Base-by-base conservation (phyloP, 2,888 invertebrate genomes). In the Hofmannophila pseudospretella region DNA sequence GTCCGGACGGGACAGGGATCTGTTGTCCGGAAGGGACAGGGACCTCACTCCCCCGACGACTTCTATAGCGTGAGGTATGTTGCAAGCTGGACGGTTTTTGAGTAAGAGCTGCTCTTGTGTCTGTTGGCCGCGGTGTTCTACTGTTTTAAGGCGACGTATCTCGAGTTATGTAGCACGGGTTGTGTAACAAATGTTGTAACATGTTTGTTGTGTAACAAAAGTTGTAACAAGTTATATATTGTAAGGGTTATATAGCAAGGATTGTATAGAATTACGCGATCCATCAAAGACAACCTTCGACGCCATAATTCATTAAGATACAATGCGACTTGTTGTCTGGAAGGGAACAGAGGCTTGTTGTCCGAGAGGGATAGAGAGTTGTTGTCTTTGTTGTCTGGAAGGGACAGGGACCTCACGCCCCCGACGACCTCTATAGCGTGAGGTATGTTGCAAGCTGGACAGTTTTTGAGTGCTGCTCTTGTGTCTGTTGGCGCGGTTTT, bases 261-360 rank as follows among this genome's bases (percentile, higher is more conserved):
- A 23, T n/a, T 7, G n/a, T n/a, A n/a, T n/a, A n/a, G n/a, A n/a
- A n/a, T n/a, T n/a, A 80, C 82, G 70, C 81, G 79, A 81, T 74
- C 74, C 1, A 61, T 78, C 43, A 74, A 73, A 23, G 84, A 85
- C 58, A 75, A 75, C 25, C 54, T 86, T 14, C 64, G 86, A 1
- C 57, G 86, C 4, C 84, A 85, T 66, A 85, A 81, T 47, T 81
- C 81, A 3, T 42, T 86, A 38, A 64, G 85, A 16, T 84, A 84
- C 34, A 68, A 65, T 65, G 79, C 32, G 78, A 20, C 20, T 3
- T 20, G 8, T 4, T 20, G 20, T 20, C 20, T 2, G 7, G 20
- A 20, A n/a, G n/a, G n/a, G n/a, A n/a, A n/a, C n/a, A n/a, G n/a
- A n/a, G n/a, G n/a, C n/a, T n/a, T n/a, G n/a, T n/a, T n/a, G n/a